These are phyloP conservation scores for Gordius sp. DNA, from an alignment of 2,888 invertebrate genomes.

Conservation along the genomic window DNA sequence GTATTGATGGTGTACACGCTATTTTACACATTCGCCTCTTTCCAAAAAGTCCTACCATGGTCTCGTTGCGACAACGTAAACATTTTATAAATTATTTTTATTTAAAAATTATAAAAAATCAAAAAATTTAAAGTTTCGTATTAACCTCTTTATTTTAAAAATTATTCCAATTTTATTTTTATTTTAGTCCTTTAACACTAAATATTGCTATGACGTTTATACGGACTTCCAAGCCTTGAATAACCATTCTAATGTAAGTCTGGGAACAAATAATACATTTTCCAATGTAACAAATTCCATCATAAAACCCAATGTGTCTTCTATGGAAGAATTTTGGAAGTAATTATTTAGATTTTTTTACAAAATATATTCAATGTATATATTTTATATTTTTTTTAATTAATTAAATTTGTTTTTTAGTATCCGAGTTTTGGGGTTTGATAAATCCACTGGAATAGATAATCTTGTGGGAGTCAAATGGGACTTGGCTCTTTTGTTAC, in stretches of 20 bases:
- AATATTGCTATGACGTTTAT: too few species aligned
- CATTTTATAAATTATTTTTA: too few species aligned
- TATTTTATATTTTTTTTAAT: constrained; percentile 14
- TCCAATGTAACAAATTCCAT: neutral
- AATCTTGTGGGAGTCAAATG: constrained; percentile 24
- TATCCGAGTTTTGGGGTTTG: constrained; percentile 11
- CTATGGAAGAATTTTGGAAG: constrained; percentile 14
- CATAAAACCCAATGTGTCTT: neutral
- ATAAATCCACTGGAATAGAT: constrained; percentile 21
- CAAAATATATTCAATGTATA: neutral
- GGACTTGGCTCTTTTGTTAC: constrained; percentile 24
- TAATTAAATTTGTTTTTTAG: constrained; percentile 11
- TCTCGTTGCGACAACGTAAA: constrained; percentile 34
- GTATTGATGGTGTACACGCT: constrained; percentile 7
- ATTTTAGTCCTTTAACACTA: too few species aligned
- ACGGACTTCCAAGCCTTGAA: too few species aligned
- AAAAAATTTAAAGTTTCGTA: too few species aligned
- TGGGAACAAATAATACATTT: too few species aligned
- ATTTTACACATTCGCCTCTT: constrained; percentile 10
- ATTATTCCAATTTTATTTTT: too few species aligned
- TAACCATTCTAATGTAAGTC: too few species aligned
- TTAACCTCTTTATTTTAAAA: too few species aligned
- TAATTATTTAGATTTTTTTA: neutral
- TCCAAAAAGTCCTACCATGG: constrained; percentile 37
- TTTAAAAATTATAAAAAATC: too few species aligned